Base-by-base conservation (phyloP, 2,113 vertebrate species). In the Pandion haliaetus region DNA sequence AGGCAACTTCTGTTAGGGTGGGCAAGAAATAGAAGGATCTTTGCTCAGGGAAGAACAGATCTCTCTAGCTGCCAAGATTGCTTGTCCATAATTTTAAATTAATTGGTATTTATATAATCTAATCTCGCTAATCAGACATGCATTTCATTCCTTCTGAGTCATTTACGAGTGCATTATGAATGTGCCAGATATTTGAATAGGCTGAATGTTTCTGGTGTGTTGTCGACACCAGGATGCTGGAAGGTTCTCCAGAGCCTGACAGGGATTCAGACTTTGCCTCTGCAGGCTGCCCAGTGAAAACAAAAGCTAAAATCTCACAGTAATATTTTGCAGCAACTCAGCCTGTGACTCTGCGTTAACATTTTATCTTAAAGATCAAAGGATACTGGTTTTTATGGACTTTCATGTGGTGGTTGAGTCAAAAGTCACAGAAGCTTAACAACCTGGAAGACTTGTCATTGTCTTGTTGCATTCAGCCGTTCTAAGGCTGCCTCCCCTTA, bases 281-380 rank as follows among this genome's bases (percentile, higher is more conserved):
- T 87, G 55, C 70, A 78, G 55, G 81, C 21, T 47, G 49, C 70
- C 62, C 70, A 57, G 11, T 54, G 79, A 77, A 87, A 92, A 84
- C n/a, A 77, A 62, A 72, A 59, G 10, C 26, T 58, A 28, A 80
- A 74, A 49, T 71, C 32, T 83, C 70, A 67, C 17, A 32, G 44
- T 47, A 52, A 38, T 82, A 61, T 94, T 93, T 95, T 93, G 52
- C 63, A 92, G 47, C 73, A 93, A 19, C 49, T 57, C 36, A 3
- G 74, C 32, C 72, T 91, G 14, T n/a, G 32, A 85, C 55, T 82
- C 74, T 73, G 69, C 91, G 89, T 87, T 81, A 86, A 58, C 29
- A 86, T 96, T 91, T 90, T 65, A 73, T 90, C 76, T 96, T 70
- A 88, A 92, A 42, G 44, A 96, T 94, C 78, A 93, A 95, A 88